Evolutionary conservation across 2,113 vertebrate species (phyloP).

Genomic region (Oncorhynchus keta): DNA sequence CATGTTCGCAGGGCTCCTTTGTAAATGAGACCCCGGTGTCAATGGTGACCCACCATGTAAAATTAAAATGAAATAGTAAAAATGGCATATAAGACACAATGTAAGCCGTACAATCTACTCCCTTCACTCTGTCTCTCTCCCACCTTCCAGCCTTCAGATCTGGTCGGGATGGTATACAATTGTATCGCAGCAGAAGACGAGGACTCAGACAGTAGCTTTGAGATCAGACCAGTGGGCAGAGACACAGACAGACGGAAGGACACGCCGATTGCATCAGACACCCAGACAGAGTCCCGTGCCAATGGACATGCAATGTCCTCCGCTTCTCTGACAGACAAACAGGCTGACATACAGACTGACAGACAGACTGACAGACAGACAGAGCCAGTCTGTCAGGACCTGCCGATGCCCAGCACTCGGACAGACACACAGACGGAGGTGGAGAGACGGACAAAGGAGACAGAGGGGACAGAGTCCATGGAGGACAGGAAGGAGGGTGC

Average conservation of each 20-base stretch:
- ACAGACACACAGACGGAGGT: slow-evolving; percentile 3
- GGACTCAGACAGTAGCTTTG: slow-evolving; percentile 64
- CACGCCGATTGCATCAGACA: slow-evolving; percentile 39
- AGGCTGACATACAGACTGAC: slow-evolving; percentile 34
- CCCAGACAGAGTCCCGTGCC: slow-evolving; percentile 17
- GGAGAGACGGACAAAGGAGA: slow-evolving; percentile 8
- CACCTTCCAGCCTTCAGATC: slow-evolving; percentile 62
- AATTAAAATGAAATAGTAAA: no score
- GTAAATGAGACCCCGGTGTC: no score
- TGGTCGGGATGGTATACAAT: slow-evolving; percentile 75
- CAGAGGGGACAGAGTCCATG: background rate
- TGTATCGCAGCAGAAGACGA: slow-evolving; percentile 71
- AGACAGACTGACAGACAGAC: slow-evolving; percentile 42
- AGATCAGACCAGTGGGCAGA: slow-evolving; percentile 43
- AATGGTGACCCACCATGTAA: no score
- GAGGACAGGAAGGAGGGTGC: slow-evolving; percentile 31
- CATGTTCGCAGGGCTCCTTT: no score
- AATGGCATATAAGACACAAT: no score
- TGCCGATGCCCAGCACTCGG: slow-evolving; percentile 33
- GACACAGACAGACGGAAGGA: slow-evolving; percentile 19
- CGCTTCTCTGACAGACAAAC: background rate
- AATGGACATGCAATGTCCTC: slow-evolving; percentile 56
- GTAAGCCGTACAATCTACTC: background rate
- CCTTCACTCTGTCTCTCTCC: background rate
- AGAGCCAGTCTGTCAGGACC: slow-evolving; percentile 56